A percentile compares a stretch with the other conserved stretches of the same genome.
Evolutionary conservation across 2,797 vertebrate species (phyloP).

Genomic region (Cossypha niveicapilla): DNA sequence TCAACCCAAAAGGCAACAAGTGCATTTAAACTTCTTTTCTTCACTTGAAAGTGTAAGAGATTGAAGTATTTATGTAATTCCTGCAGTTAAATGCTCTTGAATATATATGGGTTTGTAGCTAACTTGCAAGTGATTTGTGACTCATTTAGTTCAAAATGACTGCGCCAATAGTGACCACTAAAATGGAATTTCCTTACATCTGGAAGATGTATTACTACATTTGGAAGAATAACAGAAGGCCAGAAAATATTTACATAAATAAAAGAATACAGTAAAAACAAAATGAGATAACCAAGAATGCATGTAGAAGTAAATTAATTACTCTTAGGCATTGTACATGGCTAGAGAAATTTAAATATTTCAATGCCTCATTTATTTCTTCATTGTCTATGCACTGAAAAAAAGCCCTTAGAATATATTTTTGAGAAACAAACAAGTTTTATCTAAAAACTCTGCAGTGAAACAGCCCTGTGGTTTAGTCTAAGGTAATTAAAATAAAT

Average conservation of each 20-base stretch:
- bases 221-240: background rate
- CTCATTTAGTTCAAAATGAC: background rate
- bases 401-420: background rate
- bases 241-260: background rate
- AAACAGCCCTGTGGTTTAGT: background rate
- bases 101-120: background rate
- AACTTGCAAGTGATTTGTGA: background rate
- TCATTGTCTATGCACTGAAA: background rate
- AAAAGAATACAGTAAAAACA: background rate
- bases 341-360: background rate
- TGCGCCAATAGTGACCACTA: background rate
- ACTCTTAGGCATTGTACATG: background rate
- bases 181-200: background rate
- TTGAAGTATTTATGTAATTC: background rate
- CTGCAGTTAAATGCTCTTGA: background rate
- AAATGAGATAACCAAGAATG: background rate
- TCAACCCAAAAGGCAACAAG: background rate
- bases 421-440: background rate
- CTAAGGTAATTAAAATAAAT: background rate
- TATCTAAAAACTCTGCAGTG: background rate
- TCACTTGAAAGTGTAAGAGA: background rate
- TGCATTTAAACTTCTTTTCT: background rate
- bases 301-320: background rate
- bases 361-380: background rate
- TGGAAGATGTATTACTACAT: background rate